Evolutionary conservation across 2,888 invertebrate genomes (phyloP).

Genomic region (Ichneumoninae sp.): DNA sequence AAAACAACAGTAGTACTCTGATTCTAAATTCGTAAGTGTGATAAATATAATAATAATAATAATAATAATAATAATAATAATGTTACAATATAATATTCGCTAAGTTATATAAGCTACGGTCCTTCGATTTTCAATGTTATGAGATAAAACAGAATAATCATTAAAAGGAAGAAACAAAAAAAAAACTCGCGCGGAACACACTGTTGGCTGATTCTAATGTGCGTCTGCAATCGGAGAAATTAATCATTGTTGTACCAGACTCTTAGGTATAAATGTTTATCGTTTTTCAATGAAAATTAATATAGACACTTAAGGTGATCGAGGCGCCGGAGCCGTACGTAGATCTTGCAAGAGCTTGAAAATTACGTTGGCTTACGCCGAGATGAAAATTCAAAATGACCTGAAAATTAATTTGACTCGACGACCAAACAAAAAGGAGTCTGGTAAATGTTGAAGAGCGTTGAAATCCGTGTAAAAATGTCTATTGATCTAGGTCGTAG

Average conservation of each 20-base stretch:
- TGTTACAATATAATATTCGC: conserved; percentile 60
- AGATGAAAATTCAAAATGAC: neutral
- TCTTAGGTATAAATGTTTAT: conserved; percentile 60
- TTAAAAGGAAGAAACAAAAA: conserved; percentile 4
- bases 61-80: conserved; percentile 66
- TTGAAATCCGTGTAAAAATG: neutral
- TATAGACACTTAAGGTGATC: neutral
- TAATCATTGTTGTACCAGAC: conserved; percentile 55
- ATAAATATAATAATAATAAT: conserved; percentile 69
- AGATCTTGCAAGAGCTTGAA: neutral
- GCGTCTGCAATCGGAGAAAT: conserved; percentile 51
- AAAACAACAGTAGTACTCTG: conserved; percentile 65
- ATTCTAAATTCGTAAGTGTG: conserved; percentile 60
- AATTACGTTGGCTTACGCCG: neutral
- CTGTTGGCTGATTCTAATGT: conserved; percentile 54
- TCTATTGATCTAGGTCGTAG: too few species aligned
- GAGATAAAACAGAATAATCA: conserved; percentile 30
- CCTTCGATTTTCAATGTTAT: conserved; percentile 48
- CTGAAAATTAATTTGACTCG: conserved; percentile 12
- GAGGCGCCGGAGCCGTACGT: neutral
- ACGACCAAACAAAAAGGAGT: neutral
- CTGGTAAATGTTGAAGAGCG: neutral
- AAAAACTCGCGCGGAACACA: conserved; percentile 27
- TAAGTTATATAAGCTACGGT: conserved; percentile 61
- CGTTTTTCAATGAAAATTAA: conserved; percentile 14